Base-by-base conservation (phyloP, 1,140 invertebrate genomes). In the Pararge aegeria region DNA sequence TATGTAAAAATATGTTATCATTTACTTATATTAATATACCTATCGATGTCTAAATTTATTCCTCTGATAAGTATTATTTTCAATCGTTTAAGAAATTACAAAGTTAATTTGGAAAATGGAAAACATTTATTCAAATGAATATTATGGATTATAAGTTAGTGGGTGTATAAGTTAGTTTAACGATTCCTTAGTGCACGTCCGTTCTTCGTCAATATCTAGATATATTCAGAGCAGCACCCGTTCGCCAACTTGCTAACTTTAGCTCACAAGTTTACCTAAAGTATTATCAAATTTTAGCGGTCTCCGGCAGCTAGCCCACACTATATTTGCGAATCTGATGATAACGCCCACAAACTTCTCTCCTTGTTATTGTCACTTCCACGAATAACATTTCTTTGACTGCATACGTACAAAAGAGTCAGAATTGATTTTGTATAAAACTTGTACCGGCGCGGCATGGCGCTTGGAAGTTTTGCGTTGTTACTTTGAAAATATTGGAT, bases 241-340 rank as follows among this genome's bases (percentile, higher is more conserved):
- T 68, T 72, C 74, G 61, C 61, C 57, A 78, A 72, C 77, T 76
- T 63, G 49, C 73, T 72, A 82, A 84, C 73, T 84, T 84, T 54
- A 55, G 57, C 64, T 66, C 73, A 58, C 65, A 74, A 83, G 73
- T 83, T 83, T 86, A 64, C 73, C 68, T 80, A 81, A 83, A 83
- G 78, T 82, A 86, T 86, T 83, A 79, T 74, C 64, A 77, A 86
- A 77, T 78, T 79, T 75, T 70, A 78, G 69, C 69, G 70, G 66
- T 71, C 13, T 40, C 1, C 64, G 56, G 62, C 61, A 74, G 70
- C 58, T 75, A 70, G 42, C 58, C 64, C 49, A 70, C 73, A 80
- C 79, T 73, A 80, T 82, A 71, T 80, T 82, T 77, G 72, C 55
- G 72, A 74, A 70, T 72, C 68, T 78, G 70, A 78, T 74, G 69